These are phyloP conservation scores for Macrotrachela quadricornifera DNA, from an alignment of 1,140 invertebrate genomes.

Conservation along the genomic window DNA sequence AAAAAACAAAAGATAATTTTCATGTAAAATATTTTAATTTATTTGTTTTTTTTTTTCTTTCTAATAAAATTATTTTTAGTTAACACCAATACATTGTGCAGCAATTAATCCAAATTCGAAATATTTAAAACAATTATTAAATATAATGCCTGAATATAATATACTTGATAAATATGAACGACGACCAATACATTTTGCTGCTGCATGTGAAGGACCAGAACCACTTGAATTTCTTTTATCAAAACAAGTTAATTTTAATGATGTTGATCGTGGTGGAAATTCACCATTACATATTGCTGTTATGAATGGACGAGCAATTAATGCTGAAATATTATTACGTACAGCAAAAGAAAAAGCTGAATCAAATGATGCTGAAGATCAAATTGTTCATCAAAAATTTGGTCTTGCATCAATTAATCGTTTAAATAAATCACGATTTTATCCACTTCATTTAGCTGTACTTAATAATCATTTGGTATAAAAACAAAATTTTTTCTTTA, in stretches of 20 bases:
- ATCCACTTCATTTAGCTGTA: too few relatives aligned
- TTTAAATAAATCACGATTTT: too few relatives aligned
- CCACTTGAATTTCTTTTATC: conserved; percentile 31
- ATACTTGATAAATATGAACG: conserved; percentile 29
- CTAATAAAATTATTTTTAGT: neutral
- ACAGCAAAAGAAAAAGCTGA: too few relatives aligned
- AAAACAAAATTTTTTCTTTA: too few relatives aligned
- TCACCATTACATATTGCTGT: conserved; percentile 31
- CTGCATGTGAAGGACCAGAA: conserved; percentile 30
- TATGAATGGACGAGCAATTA: too few relatives aligned
- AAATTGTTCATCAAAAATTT: too few relatives aligned
- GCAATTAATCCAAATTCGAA: conserved; percentile 36
- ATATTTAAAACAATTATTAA: conserved; percentile 27
- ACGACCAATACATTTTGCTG: conserved; percentile 35
- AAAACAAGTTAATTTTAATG: conserved; percentile 4
- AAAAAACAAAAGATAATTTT: too few relatives aligned
- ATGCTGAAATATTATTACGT: too few relatives aligned
- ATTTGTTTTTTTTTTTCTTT: too few relatives aligned
- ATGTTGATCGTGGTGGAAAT: conserved; percentile 17
- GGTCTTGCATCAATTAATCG: too few relatives aligned
- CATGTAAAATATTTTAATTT: too few relatives aligned
- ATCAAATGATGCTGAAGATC: too few relatives aligned
- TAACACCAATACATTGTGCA: conserved; percentile 36
- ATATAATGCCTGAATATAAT: conserved; percentile 28
- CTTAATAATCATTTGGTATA: neutral